Base-by-base conservation (phyloP, 2,797 vertebrate genomes). In the Taeniopygia guttata region DNA sequence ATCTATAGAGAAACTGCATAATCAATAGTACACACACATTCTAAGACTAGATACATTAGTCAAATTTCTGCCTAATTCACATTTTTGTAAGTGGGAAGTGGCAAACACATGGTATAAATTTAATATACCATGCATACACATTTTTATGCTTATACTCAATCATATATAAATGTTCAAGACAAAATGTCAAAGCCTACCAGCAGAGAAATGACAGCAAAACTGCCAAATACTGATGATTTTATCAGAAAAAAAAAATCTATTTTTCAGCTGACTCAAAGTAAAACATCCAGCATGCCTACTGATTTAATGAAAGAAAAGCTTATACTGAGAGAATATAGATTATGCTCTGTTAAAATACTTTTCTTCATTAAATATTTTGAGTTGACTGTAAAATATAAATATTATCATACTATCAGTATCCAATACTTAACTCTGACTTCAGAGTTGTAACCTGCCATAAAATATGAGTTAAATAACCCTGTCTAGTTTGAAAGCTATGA, bases 311-410 rank as follows among this genome's bases (percentile, higher is more conserved):
- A 77, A 38, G 87, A 68, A 26, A 85, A 21, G 14, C 3, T 38
- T 56, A 7, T 48, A 67, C 3, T 0, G 0, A 62, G 25, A 54
- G 4, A 69, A 42, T 79, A 79, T 6, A 69, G 5, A 48, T 54
- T 29, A 56, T 20, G 14, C 2, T 36, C 34, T 58, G 15, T 34
- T 77, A 80, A 93, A 94, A 75, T 10, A 74, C 12, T 58, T 67
- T 72, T 76, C 16, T 60, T 84, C 22, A 48, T 32, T 64, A 74
- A 72, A 6, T 60, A 40, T 52, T 63, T 85, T 40, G 22, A 49
- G 7, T 13, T 70, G 21, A 30, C 7, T 38, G 3, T 45, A 62
- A 62, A 68, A 62, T 14, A 58, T 12, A 22, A 48, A 21, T n/a
- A 66, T 32, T 27, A 88, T 74, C 20, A 34, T 16, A 81, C 51